Base-by-base conservation (phyloP, 2,797 vertebrate species). In the Geotrypetes seraphini region DNA sequence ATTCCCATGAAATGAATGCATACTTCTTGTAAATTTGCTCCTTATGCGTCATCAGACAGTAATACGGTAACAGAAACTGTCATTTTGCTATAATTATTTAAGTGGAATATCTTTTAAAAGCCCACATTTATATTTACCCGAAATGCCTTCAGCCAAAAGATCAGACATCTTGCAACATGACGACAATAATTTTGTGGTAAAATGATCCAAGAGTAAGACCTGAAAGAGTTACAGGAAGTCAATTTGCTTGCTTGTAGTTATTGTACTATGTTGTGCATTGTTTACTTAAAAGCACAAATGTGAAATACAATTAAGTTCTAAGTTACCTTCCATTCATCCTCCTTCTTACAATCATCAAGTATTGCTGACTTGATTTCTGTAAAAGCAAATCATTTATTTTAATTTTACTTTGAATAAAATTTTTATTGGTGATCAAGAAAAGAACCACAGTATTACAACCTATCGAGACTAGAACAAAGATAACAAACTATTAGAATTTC, bases 121-220 rank as follows among this genome's bases (percentile, higher is more conserved):
- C 9, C 25, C 40, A 8, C 14, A 27, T 10, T 41, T 35, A 37
- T 12, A 61, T 74, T 71, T 66, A 99, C 94, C 91, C 54, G 92
- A 93, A 49, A 99, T 84, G 49, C 87, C 86, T 41, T 99, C 92
- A 13, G 79, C 57, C 71, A 95, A 85, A 12, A 99, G 76, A 50
- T 96, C 90, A 2, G 83, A 83, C 93, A 99, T 97, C 70, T 86
- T 97, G 84, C 93, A 94, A 65, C 95, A 98, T 6, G 87, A 76
- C 7, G 94, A 87, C 32, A 98, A 69, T 13, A 98, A 80, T 31
- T 84, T 95, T 31, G 93, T 95, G 51, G 94, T 97, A 45, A 94
- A 97, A 2, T 81, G 63, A 61, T 99, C 94, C 59, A 99, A 66
- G 53, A 99, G 89, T 62, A 97, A 75, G 38, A 99, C 71, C 95